Evolutionary conservation across 1,140 invertebrate genomes (phyloP).

Genomic region (Gryon sp.): DNA sequence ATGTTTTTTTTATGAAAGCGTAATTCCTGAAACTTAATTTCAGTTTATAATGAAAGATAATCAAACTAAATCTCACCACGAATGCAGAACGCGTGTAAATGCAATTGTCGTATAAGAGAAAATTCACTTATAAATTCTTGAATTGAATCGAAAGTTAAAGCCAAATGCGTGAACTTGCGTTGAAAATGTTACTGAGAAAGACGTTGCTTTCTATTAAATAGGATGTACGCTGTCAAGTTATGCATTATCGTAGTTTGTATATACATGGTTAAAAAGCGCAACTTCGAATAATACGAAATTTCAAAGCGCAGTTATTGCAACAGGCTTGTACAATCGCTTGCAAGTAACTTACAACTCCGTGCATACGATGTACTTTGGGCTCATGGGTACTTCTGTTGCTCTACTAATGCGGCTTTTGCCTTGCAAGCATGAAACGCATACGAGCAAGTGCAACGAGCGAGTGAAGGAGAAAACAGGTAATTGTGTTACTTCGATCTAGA

Average conservation of each 20-base stretch:
- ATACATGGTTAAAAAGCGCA: constrained; percentile 2
- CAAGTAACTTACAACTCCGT: constrained; percentile 33
- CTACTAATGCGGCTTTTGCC: constrained; percentile 22
- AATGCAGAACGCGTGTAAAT: not conserved
- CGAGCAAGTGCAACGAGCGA: constrained; percentile 12
- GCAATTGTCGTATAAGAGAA: not conserved
- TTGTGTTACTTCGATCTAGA: constrained; percentile 37
- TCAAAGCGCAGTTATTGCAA: constrained; percentile 27
- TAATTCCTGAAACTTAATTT: no score
- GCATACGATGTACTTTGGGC: constrained; percentile 15
- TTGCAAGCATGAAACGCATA: constrained; percentile 22
- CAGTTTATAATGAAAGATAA: no score
- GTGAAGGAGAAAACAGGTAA: constrained; percentile 32
- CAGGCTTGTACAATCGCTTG: constrained; percentile 21
- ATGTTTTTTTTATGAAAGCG: no score
- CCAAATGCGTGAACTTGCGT: not conserved
- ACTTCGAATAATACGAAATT: not conserved
- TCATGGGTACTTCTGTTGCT: constrained; percentile 21
- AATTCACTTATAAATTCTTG: constrained; percentile 7
- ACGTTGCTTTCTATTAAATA: not conserved
- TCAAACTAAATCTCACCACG: no score
- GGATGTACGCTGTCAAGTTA: not conserved
- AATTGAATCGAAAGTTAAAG: constrained; percentile 9
- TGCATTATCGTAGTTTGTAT: not conserved
- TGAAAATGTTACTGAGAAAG: not conserved